Conservation (phyloP, 1,140 invertebrate species). For the Apis cerana region DNA sequence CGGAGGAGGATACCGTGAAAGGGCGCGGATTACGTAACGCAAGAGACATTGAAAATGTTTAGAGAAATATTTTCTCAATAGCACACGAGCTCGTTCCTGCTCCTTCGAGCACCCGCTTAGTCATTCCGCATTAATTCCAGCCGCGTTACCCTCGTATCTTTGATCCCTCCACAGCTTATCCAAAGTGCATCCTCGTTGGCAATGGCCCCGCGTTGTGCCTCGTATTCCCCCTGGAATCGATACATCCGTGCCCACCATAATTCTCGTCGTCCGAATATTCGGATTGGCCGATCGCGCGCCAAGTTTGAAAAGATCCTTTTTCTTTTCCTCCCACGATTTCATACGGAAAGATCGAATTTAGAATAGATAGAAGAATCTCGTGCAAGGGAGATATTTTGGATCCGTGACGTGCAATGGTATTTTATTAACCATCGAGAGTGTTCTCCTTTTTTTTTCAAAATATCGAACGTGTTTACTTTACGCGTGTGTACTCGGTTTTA, state of each 20-base stretch:
- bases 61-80: slow-evolving; percentile 56
- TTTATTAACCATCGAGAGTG: not conserved
- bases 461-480: not conserved
- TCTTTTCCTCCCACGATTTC: too few species aligned
- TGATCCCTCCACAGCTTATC: slow-evolving; percentile 33
- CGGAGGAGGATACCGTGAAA: not conserved
- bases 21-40: slow-evolving; percentile 1
- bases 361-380: too few species aligned
- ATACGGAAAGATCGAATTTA: too few species aligned
- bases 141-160: slow-evolving; percentile 59
- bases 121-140: slow-evolving; percentile 62
- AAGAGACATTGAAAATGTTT: slow-evolving; percentile 25
- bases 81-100: slow-evolving; percentile 17
- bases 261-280: too few species aligned
- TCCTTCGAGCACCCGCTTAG: slow-evolving; percentile 48
- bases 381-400: too few species aligned
- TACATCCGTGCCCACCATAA: slow-evolving; percentile 4
- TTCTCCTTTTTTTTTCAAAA: not conserved
- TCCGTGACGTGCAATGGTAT: too few species aligned
- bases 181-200: slow-evolving; percentile 53
- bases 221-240: slow-evolving; percentile 41
- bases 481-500: not conserved
- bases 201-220: slow-evolving; percentile 10
- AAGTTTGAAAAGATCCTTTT: too few species aligned
- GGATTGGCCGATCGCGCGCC: too few species aligned